phyloP scores from a whole-genome alignment of 2,113 vertebrate genomes.

The Brachypteracias leptosomus region DNA sequence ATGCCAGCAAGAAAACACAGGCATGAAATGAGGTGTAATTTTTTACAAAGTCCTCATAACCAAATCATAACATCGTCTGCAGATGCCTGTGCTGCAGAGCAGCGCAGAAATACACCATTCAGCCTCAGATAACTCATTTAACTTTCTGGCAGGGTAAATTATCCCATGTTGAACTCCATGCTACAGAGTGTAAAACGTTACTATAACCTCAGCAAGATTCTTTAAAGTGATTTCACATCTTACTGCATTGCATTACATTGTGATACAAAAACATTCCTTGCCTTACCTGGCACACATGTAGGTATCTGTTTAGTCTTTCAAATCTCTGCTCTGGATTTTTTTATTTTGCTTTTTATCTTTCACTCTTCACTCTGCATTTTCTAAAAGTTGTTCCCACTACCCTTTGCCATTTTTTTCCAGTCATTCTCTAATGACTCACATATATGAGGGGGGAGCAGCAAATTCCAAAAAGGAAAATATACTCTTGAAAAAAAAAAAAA shows the following conservation, averaged over 20 bases:
- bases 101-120: not conserved
- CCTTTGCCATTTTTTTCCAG: not conserved
- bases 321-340: not conserved
- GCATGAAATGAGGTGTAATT: not conserved
- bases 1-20: not conserved
- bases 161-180: not conserved
- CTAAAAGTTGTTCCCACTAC: not conserved
- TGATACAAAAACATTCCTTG: not conserved
- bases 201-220: not conserved
- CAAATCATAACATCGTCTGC: not conserved
- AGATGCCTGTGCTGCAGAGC: not conserved
- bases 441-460: not conserved
- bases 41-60: not conserved
- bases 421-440: not conserved
- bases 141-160: not conserved
- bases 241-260: not conserved
- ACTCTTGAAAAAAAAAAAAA: not conserved
- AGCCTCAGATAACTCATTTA: not conserved
- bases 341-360: not conserved
- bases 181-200: not conserved
- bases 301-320: not conserved
- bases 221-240: not conserved
- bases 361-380: not conserved
- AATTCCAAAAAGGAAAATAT: not conserved
- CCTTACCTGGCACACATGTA: not conserved